These are phyloP conservation scores for Clamator glandarius DNA, from an alignment of 2,797 vertebrate genomes.

Conservation along the genomic window DNA sequence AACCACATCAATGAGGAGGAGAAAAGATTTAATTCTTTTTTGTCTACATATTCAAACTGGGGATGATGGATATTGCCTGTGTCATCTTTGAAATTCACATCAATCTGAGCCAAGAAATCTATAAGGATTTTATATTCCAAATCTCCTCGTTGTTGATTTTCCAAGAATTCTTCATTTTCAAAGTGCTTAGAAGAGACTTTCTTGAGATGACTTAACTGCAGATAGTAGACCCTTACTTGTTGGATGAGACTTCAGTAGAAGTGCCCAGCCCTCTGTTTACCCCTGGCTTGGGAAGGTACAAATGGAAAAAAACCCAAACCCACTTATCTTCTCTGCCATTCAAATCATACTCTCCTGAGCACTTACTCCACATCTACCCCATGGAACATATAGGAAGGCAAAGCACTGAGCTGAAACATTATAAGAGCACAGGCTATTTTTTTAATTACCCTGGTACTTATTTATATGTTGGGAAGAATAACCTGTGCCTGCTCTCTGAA, in stretches of 20 bases:
- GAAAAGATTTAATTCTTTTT: neutral
- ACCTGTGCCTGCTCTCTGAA: neutral
- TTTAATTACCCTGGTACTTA: neutral
- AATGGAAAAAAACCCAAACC: accelerated
- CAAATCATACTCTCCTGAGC: neutral
- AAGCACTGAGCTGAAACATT: neutral
- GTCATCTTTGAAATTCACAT: neutral
- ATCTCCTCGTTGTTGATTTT: neutral
- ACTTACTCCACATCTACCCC: neutral
- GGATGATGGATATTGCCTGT: neutral
- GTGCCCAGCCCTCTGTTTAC: neutral
- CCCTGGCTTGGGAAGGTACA: neutral
- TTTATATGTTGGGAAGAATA: neutral
- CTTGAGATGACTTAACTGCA: neutral
- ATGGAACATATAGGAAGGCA: neutral
- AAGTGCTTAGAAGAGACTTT: neutral
- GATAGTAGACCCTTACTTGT: too few relatives aligned
- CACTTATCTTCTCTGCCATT: neutral
- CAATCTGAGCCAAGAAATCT: neutral
- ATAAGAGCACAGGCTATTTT: neutral
- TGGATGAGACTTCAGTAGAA: neutral
- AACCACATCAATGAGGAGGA: neutral
- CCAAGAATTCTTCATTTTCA: neutral
- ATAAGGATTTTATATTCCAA: neutral
- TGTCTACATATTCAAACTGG: neutral